Percentiles rank a stretch among this genome's conserved stretches.
Conservation (phyloP, 1,140 invertebrate species). For the Marisa cornuarietis region DNA sequence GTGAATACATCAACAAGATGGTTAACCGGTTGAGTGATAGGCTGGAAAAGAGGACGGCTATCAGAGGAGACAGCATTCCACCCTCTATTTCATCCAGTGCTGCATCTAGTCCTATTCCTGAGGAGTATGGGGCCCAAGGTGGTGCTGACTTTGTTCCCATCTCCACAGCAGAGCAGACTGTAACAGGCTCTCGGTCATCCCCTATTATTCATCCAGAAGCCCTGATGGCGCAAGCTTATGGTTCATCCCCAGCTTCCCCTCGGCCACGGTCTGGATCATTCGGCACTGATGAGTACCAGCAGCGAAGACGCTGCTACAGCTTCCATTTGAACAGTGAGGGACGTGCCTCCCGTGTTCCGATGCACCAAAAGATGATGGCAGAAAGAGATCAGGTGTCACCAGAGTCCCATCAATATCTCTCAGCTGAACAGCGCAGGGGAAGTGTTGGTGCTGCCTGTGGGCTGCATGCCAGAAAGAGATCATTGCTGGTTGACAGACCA, state of each 20-base stretch:
- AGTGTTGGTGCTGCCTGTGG: slow-evolving; percentile 57
- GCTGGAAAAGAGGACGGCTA: slow-evolving; percentile 46
- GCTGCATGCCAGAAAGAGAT: slow-evolving; percentile 50
- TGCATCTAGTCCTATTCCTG: slow-evolving; percentile 55
- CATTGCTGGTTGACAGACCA: slow-evolving; percentile 52
- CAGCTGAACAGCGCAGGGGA: slow-evolving; percentile 54
- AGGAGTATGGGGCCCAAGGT: slow-evolving; percentile 43
- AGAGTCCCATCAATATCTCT: slow-evolving; percentile 37
- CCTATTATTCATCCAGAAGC: slow-evolving; percentile 33
- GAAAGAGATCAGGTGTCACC: slow-evolving; percentile 36
- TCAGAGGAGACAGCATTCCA: slow-evolving; percentile 51
- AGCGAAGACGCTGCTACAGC: slow-evolving; percentile 56
- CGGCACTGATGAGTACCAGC: slow-evolving; percentile 47
- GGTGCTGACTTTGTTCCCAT: slow-evolving; percentile 54
- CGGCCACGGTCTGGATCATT: slow-evolving; percentile 58
- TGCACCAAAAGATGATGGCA: slow-evolving; percentile 30
- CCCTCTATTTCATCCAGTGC: slow-evolving; percentile 55
- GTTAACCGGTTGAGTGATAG: slow-evolving; percentile 53
- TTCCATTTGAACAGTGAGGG: slow-evolving; percentile 60
- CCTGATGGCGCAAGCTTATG: slow-evolving; percentile 39
- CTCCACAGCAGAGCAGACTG: slow-evolving; percentile 43
- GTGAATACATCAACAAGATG: slow-evolving; percentile 58
- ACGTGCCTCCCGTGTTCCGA: slow-evolving; percentile 39
- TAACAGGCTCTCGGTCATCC: slow-evolving; percentile 45
- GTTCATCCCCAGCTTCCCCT: slow-evolving; percentile 49